Percentiles rank a stretch among this genome's conserved stretches.
These are phyloP conservation scores for Argentina silus DNA, from an alignment of 2,797 vertebrate species.

Conservation along the genomic window DNA sequence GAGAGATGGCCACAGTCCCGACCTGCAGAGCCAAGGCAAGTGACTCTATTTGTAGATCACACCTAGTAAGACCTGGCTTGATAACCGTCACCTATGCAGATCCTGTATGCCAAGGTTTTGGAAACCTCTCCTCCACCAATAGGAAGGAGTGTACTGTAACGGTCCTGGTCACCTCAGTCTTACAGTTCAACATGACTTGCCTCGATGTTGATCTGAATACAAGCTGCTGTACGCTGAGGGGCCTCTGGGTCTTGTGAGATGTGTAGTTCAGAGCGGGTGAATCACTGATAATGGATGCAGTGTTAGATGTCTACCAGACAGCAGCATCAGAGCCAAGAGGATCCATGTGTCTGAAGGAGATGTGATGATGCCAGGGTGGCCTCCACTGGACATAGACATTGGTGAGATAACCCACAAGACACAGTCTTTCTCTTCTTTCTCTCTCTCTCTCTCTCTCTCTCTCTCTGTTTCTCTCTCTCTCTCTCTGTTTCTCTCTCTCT, in stretches of 20 bases:
- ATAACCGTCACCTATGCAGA: neutral
- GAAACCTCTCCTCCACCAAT: neutral
- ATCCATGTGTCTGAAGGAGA: too few species aligned
- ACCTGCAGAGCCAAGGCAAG: neutral
- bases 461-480: neutral
- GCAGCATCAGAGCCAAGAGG: too few species aligned
- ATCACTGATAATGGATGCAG: too few species aligned
- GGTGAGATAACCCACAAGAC: neutral
- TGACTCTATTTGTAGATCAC: neutral
- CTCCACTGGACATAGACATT: neutral
- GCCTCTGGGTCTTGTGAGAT: too few species aligned
- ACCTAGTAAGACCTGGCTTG: neutral
- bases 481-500: neutral
- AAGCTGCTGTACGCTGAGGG: too few species aligned
- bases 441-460: constrained; percentile 1
- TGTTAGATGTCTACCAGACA: too few species aligned
- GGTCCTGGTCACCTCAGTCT: too few species aligned
- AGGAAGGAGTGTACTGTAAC: too few species aligned
- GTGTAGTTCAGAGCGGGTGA: too few species aligned
- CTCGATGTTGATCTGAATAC: too few species aligned
- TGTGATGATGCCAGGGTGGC: neutral
- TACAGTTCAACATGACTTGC: too few species aligned
- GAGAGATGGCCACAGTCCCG: neutral
- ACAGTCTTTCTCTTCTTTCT: constrained; percentile 1
- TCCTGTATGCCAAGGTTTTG: neutral